Evolutionary conservation across 2,113 vertebrate species (phyloP).

Genomic region (Cinclus cinclus): DNA sequence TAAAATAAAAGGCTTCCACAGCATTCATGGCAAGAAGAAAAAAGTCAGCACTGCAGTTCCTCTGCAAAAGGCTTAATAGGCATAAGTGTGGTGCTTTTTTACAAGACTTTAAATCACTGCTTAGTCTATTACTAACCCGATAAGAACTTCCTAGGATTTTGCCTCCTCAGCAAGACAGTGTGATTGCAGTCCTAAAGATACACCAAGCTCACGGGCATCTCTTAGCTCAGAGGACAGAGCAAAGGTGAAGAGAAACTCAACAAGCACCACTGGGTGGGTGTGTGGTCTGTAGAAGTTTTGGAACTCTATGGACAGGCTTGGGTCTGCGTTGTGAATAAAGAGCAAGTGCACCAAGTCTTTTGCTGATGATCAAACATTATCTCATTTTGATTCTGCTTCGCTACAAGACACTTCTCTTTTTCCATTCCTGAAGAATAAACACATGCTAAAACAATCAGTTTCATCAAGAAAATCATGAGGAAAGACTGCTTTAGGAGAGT

Average conservation of each 20-base stretch:
- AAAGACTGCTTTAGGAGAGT: neutral
- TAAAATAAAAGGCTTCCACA: neutral
- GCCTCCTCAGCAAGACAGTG: neutral
- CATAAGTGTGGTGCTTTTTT: neutral
- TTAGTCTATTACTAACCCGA: neutral
- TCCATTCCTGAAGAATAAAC: neutral
- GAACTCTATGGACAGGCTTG: neutral
- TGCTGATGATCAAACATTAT: neutral
- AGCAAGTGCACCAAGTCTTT: neutral
- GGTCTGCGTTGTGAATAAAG: neutral
- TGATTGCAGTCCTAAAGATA: neutral
- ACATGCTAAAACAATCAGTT: neutral
- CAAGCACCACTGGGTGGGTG: rapidly evolving
- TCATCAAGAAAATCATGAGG: neutral
- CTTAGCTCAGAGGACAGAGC: neutral
- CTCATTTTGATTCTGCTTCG: neutral
- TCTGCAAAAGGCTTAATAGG: neutral
- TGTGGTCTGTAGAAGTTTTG: neutral
- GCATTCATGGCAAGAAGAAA: neutral
- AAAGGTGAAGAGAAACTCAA: neutral
- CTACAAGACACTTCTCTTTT: neutral
- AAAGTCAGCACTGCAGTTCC: neutral
- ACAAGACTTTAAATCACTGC: neutral
- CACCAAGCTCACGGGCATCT: neutral
- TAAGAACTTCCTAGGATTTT: neutral